Evolutionary conservation across 2,888 invertebrate species (phyloP), one percentile per base, ranked within the genome.

Genomic region (Pogonocherus hispidulus): DNA sequence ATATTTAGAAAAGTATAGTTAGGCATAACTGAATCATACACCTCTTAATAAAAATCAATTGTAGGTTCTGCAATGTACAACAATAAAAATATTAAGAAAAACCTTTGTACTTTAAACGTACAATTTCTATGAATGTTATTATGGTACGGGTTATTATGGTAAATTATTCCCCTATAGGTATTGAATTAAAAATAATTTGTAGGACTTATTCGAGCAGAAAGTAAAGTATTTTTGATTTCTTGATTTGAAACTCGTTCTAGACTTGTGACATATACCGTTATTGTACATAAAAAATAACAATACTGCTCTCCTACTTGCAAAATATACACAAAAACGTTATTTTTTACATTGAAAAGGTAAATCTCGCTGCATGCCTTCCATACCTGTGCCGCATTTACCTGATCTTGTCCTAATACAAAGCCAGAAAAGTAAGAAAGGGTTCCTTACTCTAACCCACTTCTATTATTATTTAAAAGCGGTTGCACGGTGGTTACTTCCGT

Each of bases 401-500:
- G 76, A 74, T 72, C 76, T 73, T 71, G 75, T 67, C 73, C 60
- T 49, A 44, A 23, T 22, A 62, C 59, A 67, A 71, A 47, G 49
- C 44, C n/a, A 54, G 46, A 49, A 51, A 56, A 65, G 57, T 20
- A 63, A 47, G 69, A 72, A 75, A 74, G 75, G 75, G 73, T 76
- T 76, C 66, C 65, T 32, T 63, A 59, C 72, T 52, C 65, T 60
- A 60, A 63, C 59, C 52, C 52, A 11, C 37, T 54, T 67, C 62
- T 54, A 69, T 77, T 74, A 71, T 76, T 75, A 76, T 78, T 79
- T 78, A 81, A 81, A 78, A 76, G 79, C 76, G 81, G 82, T 83
- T 81, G 72, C 79, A 80, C 78, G 74, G 81, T 76, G 82, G 83
- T 82, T 79, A 76, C 78, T 79, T 81, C 79, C 77, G 77, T 67